Conservation (phyloP, 2,797 vertebrate genomes). For the Malurus leucopterus region DNA sequence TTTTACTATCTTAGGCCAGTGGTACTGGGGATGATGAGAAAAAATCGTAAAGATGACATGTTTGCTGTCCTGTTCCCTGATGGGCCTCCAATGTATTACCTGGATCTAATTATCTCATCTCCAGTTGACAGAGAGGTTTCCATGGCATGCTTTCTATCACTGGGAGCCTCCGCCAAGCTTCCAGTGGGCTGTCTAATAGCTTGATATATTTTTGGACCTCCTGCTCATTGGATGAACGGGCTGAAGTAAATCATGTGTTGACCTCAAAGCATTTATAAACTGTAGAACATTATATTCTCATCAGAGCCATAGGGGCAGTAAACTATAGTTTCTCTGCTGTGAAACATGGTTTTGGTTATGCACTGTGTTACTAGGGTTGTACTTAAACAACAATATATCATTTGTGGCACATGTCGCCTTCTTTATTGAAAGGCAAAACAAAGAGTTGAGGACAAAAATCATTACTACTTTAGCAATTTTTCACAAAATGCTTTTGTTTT, state of each 20-base stretch:
- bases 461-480: slow-evolving; percentile 96
- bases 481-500: slow-evolving; percentile 97
- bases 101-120: slow-evolving; percentile 86
- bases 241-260: slow-evolving; percentile 93
- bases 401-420: slow-evolving; percentile 86
- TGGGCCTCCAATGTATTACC: slow-evolving; percentile 81
- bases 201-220: slow-evolving; percentile 88
- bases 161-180: slow-evolving; percentile 73
- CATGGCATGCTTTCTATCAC: slow-evolving; percentile 74
- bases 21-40: slow-evolving; percentile 68
- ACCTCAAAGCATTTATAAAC: slow-evolving; percentile 93
- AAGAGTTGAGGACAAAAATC: slow-evolving; percentile 96
- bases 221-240: slow-evolving; percentile 85
- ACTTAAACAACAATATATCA: slow-evolving; percentile 93
- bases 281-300: slow-evolving; percentile 94
- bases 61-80: slow-evolving; percentile 75
- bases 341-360: slow-evolving; percentile 96
- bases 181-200: slow-evolving; percentile 77
- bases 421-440: slow-evolving; percentile 99
- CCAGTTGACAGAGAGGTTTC: slow-evolving; percentile 75
- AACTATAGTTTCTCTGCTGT: slow-evolving; percentile 89
- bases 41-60: slow-evolving; percentile 78
- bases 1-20: slow-evolving; percentile 62
- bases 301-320: slow-evolving; percentile 89
- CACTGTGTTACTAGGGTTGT: slow-evolving; percentile 80